A percentile compares a stretch with the other conserved stretches of the same genome.
Evolutionary conservation across 2,888 invertebrate species (phyloP).

Genomic region (Plebejus anna): DNA sequence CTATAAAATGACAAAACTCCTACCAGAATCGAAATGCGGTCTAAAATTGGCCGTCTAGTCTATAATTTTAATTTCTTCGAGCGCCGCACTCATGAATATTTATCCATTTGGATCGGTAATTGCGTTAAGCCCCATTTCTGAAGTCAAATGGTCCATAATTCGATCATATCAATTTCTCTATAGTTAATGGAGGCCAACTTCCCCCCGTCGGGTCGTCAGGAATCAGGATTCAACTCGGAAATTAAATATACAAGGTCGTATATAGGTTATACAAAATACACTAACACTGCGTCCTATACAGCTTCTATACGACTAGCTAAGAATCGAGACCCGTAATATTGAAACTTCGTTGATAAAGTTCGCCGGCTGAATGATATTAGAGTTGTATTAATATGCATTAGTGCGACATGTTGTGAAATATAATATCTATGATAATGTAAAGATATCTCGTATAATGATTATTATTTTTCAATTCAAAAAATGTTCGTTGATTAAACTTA

Average conservation of each 20-base stretch:
- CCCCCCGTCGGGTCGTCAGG: conserved; percentile 2
- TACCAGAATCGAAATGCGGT: neutral
- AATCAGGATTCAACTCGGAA: conserved; percentile 1
- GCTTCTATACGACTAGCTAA: neutral
- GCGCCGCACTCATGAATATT: conserved; percentile 18
- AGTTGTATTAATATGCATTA: neutral
- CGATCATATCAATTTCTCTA: conserved; percentile 20
- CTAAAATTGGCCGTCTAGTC: neutral
- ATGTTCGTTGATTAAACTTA: too few relatives aligned
- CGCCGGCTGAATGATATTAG: neutral
- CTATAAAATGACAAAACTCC: too few relatives aligned
- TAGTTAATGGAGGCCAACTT: conserved; percentile 26
- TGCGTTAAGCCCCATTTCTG: conserved; percentile 18
- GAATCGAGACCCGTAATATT: neutral
- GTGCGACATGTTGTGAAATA: neutral
- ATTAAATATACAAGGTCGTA: conserved; percentile 1
- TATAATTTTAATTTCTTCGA: conserved; percentile 17
- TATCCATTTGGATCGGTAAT: conserved; percentile 12
- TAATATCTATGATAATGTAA: neutral
- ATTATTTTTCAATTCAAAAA: too few relatives aligned
- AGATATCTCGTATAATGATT: too few relatives aligned
- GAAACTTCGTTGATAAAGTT: neutral
- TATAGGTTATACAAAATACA: neutral
- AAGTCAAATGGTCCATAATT: conserved; percentile 21
- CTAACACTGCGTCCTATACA: neutral